Evolutionary conservation across 2,797 vertebrate species (phyloP).

Genomic region (Linurgus olivaceus): DNA sequence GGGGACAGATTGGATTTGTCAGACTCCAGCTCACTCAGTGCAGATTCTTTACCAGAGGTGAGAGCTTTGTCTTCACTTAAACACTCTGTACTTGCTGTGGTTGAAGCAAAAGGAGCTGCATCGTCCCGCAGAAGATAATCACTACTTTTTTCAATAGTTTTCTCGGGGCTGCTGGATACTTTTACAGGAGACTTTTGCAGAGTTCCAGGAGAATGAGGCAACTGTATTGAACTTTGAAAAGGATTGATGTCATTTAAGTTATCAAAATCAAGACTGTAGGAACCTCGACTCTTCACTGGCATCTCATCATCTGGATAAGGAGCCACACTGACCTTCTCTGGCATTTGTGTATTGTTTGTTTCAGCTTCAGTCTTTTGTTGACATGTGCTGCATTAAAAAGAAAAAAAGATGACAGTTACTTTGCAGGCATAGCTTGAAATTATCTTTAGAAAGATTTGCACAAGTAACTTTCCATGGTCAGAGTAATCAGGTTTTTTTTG

Average conservation of each 20-base stretch:
- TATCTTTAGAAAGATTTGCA: not conserved
- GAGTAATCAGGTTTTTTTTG: not conserved
- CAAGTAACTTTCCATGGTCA: not conserved
- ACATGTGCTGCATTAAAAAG: conserved; percentile 20
- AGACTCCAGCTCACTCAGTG: not conserved
- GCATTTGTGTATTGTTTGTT: not conserved
- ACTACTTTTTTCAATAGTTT: not conserved
- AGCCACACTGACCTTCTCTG: not conserved
- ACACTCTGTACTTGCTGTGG: not conserved
- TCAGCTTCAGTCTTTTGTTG: conserved; percentile 30
- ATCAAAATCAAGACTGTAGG: conserved; percentile 76
- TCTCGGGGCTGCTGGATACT: not conserved
- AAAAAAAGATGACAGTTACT: not conserved
- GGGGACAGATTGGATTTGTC: not conserved
- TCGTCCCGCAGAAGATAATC: not conserved
- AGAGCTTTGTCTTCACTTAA: not conserved
- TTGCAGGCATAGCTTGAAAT: not conserved
- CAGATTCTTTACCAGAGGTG: not conserved
- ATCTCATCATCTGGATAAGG: conserved; percentile 70
- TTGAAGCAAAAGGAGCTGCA: not conserved
- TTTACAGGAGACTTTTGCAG: not conserved
- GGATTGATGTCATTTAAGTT: conserved; percentile 1
- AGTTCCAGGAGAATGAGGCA: conserved; percentile 58
- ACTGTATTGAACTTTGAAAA: conserved; percentile 31
- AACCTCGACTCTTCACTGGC: conserved; percentile 78